Conservation (phyloP, 2,797 vertebrate genomes). For the Sebastiscus albofasciatus region DNA sequence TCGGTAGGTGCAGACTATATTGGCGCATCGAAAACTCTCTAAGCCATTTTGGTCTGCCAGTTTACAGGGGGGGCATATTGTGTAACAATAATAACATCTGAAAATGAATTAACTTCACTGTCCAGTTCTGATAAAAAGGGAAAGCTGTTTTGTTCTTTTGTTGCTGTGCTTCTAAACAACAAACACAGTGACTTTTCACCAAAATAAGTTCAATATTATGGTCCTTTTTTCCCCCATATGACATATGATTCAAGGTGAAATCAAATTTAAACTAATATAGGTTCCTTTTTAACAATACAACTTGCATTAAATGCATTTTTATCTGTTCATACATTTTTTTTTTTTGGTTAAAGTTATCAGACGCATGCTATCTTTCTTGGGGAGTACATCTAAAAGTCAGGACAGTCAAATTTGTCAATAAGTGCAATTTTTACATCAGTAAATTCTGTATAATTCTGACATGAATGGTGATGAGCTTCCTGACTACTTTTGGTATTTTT, state of each 20-base stretch:
- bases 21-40: conserved; percentile 1
- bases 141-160: conserved; percentile 1
- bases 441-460: not conserved
- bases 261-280: not conserved
- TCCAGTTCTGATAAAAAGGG: conserved; percentile 13
- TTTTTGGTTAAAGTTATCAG: not conserved
- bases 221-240: not conserved
- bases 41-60: conserved; percentile 55
- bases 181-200: not conserved
- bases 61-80: conserved; percentile 27
- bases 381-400: not conserved
- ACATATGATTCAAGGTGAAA: not conserved
- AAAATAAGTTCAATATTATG: not conserved
- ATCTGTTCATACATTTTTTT: not conserved
- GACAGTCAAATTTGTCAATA: not conserved
- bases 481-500: not conserved
- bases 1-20: conserved; percentile 15
- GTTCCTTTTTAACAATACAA: not conserved
- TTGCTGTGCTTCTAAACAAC: conserved; percentile 53
- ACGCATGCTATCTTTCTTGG: not conserved
- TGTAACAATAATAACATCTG: not conserved
- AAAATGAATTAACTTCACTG: not conserved
- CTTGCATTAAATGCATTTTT: not conserved
- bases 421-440: not conserved
- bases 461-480: conserved; percentile 16